Conservation (phyloP, 2,888 invertebrate species). For the Eretmocerus hayati region DNA sequence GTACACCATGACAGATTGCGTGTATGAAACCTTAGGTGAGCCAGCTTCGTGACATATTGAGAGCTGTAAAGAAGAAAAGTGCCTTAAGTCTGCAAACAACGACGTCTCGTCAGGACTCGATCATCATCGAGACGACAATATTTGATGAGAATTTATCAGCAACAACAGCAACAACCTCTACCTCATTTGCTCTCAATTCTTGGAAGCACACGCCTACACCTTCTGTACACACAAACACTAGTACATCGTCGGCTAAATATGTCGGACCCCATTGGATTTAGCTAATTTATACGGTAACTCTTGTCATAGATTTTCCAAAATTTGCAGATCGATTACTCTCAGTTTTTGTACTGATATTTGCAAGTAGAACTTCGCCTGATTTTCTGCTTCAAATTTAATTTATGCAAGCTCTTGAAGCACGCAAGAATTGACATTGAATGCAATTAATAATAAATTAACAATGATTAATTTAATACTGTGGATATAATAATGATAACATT, state of each 20-base stretch:
- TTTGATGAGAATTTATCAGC: constrained; percentile 41
- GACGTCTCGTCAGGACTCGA: constrained; percentile 42
- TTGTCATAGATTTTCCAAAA: constrained; percentile 41
- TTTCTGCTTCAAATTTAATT: too few relatives aligned
- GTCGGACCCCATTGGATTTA: constrained; percentile 46
- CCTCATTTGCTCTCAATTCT: constrained; percentile 44
- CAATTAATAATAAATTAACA: too few relatives aligned
- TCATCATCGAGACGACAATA: constrained; percentile 46
- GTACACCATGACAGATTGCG: background rate
- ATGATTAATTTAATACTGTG: too few relatives aligned
- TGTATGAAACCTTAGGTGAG: constrained; percentile 37
- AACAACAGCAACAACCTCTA: constrained; percentile 21
- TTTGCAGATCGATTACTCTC: too few relatives aligned
- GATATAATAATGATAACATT: too few relatives aligned
- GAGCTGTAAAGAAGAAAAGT: constrained; percentile 44
- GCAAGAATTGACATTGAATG: too few relatives aligned
- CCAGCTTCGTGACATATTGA: constrained; percentile 46
- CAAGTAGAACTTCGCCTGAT: too few relatives aligned
- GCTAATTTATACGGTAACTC: constrained; percentile 45
- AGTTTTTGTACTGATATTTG: too few relatives aligned
- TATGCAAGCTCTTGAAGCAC: too few relatives aligned
- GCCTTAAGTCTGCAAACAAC: constrained; percentile 40
- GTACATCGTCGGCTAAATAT: constrained; percentile 35
- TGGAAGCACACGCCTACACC: constrained; percentile 48
- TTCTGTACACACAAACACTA: constrained; percentile 46